Evolutionary conservation across 2,888 invertebrate genomes (phyloP).

Genomic region (Dione vanillae): DNA sequence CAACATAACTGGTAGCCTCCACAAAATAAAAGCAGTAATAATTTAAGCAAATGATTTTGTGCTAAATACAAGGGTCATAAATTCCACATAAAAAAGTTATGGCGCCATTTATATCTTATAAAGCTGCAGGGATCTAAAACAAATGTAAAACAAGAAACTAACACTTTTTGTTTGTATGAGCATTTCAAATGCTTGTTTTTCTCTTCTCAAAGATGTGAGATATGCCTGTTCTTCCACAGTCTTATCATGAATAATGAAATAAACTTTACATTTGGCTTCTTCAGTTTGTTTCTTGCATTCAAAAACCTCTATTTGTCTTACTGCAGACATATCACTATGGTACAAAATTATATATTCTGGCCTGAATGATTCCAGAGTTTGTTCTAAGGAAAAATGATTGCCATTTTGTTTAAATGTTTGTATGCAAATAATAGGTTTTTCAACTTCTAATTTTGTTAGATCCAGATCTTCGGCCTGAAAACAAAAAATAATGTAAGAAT

Average conservation of each 20-base stretch:
- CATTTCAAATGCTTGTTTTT: constrained; percentile 97
- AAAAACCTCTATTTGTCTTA: constrained; percentile 95
- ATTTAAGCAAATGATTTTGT: no score
- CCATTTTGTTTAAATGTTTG: constrained; percentile 91
- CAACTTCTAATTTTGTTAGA: constrained; percentile 85
- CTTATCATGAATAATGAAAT: constrained; percentile 94
- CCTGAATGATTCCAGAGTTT: constrained; percentile 86
- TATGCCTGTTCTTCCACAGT: constrained; percentile 99
- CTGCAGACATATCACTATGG: constrained; percentile 93
- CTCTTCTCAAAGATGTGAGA: constrained; percentile 93
- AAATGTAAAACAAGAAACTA: constrained; percentile 56
- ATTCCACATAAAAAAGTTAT: no score
- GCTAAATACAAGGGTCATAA: no score
- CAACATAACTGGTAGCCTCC: no score
- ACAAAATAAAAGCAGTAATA: not conserved
- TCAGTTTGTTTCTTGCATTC: constrained; percentile 84
- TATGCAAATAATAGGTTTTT: constrained; percentile 88
- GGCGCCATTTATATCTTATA: no score
- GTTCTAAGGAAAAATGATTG: constrained; percentile 88
- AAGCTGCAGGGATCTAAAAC: no score
- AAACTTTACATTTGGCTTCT: constrained; percentile 87
- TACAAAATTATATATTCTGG: constrained; percentile 96
- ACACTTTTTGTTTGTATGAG: constrained; percentile 97
- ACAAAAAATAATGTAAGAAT: constrained; percentile 42
- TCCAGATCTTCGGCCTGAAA: constrained; percentile 87